Conservation (phyloP, 2,113 vertebrate genomes). For the Nanger granti region DNA sequence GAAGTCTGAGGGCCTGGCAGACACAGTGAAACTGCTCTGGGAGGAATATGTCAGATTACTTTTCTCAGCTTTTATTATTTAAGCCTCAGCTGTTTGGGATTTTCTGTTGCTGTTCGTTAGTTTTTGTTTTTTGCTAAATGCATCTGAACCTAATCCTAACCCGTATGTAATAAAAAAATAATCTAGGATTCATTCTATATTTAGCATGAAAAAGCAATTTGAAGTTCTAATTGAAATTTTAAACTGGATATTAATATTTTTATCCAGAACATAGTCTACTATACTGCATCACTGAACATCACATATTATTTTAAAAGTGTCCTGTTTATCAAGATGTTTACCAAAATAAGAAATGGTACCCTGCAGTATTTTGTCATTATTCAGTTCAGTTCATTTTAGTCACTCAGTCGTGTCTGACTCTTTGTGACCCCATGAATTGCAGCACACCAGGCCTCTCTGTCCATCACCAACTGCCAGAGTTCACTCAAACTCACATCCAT, state of each 20-base stretch:
- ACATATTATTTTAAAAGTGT: neutral
- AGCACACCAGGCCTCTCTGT: too few relatives aligned
- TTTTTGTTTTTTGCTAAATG: neutral
- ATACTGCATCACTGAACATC: neutral
- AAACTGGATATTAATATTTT: neutral
- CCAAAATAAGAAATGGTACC: neutral
- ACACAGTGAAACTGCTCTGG: neutral
- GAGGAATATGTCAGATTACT: neutral
- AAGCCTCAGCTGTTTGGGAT: neutral
- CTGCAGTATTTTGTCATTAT: neutral
- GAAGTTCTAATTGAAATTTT: neutral
- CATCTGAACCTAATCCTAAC: neutral
- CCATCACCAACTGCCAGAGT: too few relatives aligned
- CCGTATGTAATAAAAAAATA: neutral
- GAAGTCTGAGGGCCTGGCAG: neutral
- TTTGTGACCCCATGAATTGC: too few relatives aligned
- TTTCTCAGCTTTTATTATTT: neutral
- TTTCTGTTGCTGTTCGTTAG: neutral
- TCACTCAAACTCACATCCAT: too few relatives aligned
- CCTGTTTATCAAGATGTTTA: neutral
- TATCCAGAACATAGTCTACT: neutral
- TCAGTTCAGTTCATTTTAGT: too few relatives aligned
- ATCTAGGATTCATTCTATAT: neutral
- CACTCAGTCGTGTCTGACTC: fast-evolving
- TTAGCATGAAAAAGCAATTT: neutral